A percentile compares a stretch with the other conserved stretches of the same genome.
Conservation (phyloP, 2,797 vertebrate genomes). For the Australoheros facetus region DNA sequence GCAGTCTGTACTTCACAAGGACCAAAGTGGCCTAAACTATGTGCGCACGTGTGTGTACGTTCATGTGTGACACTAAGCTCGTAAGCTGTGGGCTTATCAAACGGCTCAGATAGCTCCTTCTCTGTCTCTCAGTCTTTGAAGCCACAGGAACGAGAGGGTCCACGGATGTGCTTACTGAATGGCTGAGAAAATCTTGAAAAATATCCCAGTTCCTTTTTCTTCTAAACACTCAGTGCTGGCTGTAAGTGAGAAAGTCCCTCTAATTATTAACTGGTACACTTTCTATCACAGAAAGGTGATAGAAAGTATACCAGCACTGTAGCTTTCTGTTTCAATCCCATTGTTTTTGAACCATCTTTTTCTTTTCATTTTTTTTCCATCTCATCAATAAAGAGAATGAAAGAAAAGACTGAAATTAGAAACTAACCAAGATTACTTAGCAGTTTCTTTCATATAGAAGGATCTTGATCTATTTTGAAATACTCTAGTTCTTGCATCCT, state of each 20-base stretch:
- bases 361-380: neutral
- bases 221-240: neutral
- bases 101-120: constrained; percentile 54
- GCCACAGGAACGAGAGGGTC: constrained; percentile 52
- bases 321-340: neutral
- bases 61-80: constrained; percentile 67
- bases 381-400: neutral
- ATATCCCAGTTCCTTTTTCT: constrained; percentile 33
- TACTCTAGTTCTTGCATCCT: neutral
- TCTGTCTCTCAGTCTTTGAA: constrained; percentile 61
- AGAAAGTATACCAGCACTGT: too few species aligned
- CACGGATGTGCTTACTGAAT: constrained; percentile 35
- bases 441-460: neutral
- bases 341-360: neutral
- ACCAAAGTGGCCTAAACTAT: constrained; percentile 55
- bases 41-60: constrained; percentile 35
- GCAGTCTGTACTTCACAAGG: constrained; percentile 47
- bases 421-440: neutral
- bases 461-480: neutral
- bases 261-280: constrained; percentile 9
- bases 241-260: constrained; percentile 18
- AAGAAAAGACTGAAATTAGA: neutral
- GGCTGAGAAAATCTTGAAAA: constrained; percentile 35
- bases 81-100: constrained; percentile 68
- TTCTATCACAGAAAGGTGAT: neutral